Base-by-base conservation (phyloP, 2,113 vertebrate species). In the Sebastes schlegelii region DNA sequence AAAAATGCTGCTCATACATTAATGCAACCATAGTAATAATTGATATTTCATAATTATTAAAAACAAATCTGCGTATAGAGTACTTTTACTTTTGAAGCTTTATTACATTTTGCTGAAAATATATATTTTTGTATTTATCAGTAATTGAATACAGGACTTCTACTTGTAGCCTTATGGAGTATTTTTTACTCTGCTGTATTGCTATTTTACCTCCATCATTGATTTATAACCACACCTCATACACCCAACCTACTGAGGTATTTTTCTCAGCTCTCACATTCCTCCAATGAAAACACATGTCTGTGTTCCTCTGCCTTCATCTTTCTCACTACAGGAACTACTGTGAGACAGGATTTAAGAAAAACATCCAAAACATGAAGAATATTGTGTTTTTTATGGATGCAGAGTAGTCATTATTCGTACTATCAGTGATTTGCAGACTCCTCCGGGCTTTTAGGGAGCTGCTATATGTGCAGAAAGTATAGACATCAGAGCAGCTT, bases 401-500 rank as follows among this genome's bases (percentile, higher is more conserved):
- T 62, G 7, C 40, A 62, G 23, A 19, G 43, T 45, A 19, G 2
- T 62, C 12, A 12, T 63, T 58, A 40, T 65, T 68, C 11, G 43
- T 40, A n/a, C 60, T 68, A 42, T 46, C 42, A 43, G 43, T 70
- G 43, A 82, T 77, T 90, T 75, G 61, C 21, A 61, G 49, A 61
- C 40, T 40, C 26, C 57, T 74, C 40, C 48, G 73, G 68, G 48
- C 60, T 65, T 78, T 77, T n/a, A 67, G 51, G 34, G 64, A 57
- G 23, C 19, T 75, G 64, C 51, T 74, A 26, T 43, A 68, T 42
- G 49, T 74, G 82, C 57, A 87, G 78, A 76, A 54, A 73, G 48
- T 42, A 77, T 34, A 13, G 71, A 52, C 43, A 51, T 75, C 55
- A 52, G 48, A 77, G 62, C 23, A 77, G 63, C 26, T 78, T 65